These are phyloP conservation scores for Creontiades dilutus DNA, from an alignment of 2,888 invertebrate species.

Conservation along the genomic window DNA sequence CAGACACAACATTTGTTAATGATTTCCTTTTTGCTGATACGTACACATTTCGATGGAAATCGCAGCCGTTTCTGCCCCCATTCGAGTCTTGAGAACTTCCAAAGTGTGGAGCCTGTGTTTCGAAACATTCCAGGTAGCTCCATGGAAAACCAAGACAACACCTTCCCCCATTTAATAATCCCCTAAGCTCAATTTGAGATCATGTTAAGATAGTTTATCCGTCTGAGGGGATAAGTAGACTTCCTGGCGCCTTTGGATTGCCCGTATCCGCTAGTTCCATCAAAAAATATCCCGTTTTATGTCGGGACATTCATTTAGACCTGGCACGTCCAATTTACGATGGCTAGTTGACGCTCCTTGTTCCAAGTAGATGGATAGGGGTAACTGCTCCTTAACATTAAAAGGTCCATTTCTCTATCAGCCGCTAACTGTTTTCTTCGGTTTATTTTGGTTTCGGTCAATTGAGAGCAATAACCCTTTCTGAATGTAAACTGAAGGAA, in stretches of 20 bases:
- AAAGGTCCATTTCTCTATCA: slow-evolving; percentile 15
- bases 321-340: slow-evolving; percentile 23
- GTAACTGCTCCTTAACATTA: slow-evolving; percentile 32
- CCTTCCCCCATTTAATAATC: no score
- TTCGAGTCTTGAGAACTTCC: no score
- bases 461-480: neutral
- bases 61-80: no score
- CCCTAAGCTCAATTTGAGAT: no score
- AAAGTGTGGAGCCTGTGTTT: no score
- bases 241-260: slow-evolving; percentile 62
- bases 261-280: slow-evolving; percentile 53
- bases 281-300: slow-evolving; percentile 48
- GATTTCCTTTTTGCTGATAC: no score
- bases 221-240: neutral
- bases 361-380: slow-evolving; percentile 26
- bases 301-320: slow-evolving; percentile 26
- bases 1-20: no score
- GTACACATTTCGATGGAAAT: no score
- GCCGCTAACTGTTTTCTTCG: neutral
- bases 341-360: slow-evolving; percentile 25
- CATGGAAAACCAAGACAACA: no score
- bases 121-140: no score
- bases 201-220: no score
- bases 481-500: neutral
- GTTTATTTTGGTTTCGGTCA: slow-evolving; percentile 17